Evolutionary conservation across 2,888 invertebrate species (phyloP), one percentile per base, ranked within the genome.

Genomic region (Pelosia muscerda): DNA sequence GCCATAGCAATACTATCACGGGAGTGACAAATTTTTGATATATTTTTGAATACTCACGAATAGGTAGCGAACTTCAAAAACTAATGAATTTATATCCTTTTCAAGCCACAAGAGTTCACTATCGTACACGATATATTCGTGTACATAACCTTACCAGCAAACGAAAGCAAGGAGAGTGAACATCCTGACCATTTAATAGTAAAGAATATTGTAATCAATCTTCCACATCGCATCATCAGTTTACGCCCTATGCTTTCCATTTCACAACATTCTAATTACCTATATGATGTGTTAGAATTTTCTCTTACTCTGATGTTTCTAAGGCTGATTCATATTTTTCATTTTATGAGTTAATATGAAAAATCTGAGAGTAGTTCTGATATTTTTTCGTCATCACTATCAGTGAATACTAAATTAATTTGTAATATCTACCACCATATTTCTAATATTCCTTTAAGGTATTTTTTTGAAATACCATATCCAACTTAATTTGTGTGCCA

Each of bases 221-320:
- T 19, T 53, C 68, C 75, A 65, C 65, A 60, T 15, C 8, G 56
- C 49, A 31, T 63, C 65, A 75, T 72, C 62, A 65, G 49, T 19
- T 22, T 10, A 28, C 65, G 78, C 81, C 75, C 81, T 67, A 9
- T n/a, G 72, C 75, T 78, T 78, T 80, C 78, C 63, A 72, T 57
- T 31, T 38, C 66, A 66, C 63, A 74, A 49, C 57, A 63, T 28
- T 26, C 19, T 53, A 55, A 65, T 10, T 58, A 38, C 38, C 42
- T 13, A 42, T 19, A 15, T 57, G 26, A 42, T 26, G 19, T 23
- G 56, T 56, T 25, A n/a, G n/a, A 2, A 23, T 56, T 56, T 56
- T 42, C 11, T 56, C 42, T 19, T 13, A 34, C 38, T 42, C 19
- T 42, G 15, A 19, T 42, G 6, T 11, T 22, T n/a, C 42, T 38